phyloP scores from a whole-genome alignment of 2,888 invertebrate genomes.

The Halocaridina rubra region DNA sequence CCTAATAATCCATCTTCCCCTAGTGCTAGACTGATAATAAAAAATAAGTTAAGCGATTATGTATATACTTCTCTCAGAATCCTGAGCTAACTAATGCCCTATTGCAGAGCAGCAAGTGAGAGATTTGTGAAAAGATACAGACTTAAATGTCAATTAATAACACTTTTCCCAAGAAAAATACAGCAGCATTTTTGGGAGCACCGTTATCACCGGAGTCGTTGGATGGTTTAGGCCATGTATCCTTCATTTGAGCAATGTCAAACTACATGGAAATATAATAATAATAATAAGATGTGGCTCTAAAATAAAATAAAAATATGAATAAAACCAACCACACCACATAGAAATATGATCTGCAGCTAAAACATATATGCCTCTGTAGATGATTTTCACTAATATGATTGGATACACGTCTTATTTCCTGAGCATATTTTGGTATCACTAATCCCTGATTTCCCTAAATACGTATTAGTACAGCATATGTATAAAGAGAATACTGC shows the following conservation, averaged over 20 bases:
- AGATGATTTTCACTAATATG: not conserved
- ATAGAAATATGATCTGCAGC: not conserved
- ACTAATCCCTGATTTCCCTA: not conserved
- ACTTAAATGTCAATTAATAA: too few relatives aligned
- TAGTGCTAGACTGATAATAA: too few relatives aligned
- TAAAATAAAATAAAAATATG: not conserved
- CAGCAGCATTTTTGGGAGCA: constrained; percentile 23
- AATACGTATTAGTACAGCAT: not conserved
- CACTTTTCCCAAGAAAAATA: not conserved
- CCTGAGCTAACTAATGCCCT: constrained; percentile 24
- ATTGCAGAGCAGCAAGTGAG: constrained; percentile 1
- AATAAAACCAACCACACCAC: constrained; percentile 5
- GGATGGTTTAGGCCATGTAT: constrained; percentile 25
- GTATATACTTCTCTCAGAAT: too few relatives aligned
- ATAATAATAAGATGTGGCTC: not conserved
- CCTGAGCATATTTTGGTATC: constrained; percentile 25
- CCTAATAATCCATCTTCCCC: not conserved
- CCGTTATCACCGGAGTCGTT: constrained; percentile 38
- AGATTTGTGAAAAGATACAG: not conserved
- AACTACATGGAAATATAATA: constrained; percentile 27
- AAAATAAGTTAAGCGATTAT: too few relatives aligned
- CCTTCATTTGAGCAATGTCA: constrained; percentile 44
- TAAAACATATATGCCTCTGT: not conserved
- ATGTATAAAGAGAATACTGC: not conserved
- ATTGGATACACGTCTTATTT: constrained; percentile 35